phyloP scores from a whole-genome alignment of 35 echinoderm and acorn worm genomes.

The Nesometra sesokonis region DNA sequence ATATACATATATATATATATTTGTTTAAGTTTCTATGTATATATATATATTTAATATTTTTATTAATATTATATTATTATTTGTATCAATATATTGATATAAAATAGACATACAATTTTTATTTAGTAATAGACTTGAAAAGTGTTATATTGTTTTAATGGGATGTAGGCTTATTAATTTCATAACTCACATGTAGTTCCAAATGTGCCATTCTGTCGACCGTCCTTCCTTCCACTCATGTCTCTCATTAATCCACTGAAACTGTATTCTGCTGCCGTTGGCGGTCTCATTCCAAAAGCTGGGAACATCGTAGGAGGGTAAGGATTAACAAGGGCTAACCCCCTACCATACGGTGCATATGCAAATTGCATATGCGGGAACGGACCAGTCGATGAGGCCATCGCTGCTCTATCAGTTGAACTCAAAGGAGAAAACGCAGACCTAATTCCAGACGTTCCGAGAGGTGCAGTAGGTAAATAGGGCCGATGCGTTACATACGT shows the following conservation, averaged over 20 bases:
- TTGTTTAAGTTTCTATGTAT: too few relatives aligned
- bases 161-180: too few relatives aligned
- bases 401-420: constrained; percentile 39
- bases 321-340: constrained; percentile 81
- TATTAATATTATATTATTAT: too few relatives aligned
- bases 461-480: constrained; percentile 59
- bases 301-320: constrained; percentile 80
- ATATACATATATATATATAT: too few relatives aligned
- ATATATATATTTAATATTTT: too few relatives aligned
- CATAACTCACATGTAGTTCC: neutral
- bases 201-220: neutral
- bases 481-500: constrained; percentile 78
- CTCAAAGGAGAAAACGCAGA: constrained; percentile 91
- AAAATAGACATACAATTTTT: too few relatives aligned
- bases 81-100: too few relatives aligned
- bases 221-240: neutral
- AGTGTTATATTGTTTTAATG: too few relatives aligned
- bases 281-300: constrained; percentile 8
- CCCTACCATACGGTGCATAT: constrained; percentile 80
- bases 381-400: constrained; percentile 38
- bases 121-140: too few relatives aligned
- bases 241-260: constrained; percentile 10
- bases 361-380: constrained; percentile 71
- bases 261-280: neutral
- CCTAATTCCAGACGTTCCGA: constrained; percentile 65